Percentiles rank a stretch among this genome's conserved stretches.
These are phyloP conservation scores for Desmodus rotundus DNA, from an alignment of 2,113 vertebrate species.

Conservation along the genomic window DNA sequence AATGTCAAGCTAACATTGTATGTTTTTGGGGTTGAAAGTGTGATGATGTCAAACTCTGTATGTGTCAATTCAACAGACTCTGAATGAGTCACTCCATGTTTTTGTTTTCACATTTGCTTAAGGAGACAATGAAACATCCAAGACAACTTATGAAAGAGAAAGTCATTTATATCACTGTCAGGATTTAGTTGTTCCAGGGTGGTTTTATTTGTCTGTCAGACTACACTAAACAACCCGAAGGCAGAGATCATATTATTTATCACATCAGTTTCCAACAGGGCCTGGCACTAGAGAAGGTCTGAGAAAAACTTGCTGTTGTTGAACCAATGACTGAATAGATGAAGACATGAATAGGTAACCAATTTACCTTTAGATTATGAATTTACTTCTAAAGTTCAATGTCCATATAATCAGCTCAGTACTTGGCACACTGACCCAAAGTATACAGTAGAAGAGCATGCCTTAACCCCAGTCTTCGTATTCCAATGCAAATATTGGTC, in stretches of 20 bases:
- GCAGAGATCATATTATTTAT: conserved; percentile 16
- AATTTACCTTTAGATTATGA: conserved; percentile 25
- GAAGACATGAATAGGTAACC: conserved; percentile 4
- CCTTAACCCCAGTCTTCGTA: neutral
- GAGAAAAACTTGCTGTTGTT: conserved; percentile 6
- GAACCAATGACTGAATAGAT: neutral
- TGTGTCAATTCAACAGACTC: neutral
- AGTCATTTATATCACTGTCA: neutral
- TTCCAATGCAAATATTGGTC: neutral
- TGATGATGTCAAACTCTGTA: neutral
- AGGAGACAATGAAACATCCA: neutral
- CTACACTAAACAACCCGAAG: neutral
- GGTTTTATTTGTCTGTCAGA: conserved; percentile 5
- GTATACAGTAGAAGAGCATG: neutral
- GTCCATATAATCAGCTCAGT: neutral
- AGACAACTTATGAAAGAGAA: conserved; percentile 11
- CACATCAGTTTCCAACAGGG: neutral
- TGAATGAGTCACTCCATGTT: neutral
- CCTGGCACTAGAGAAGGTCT: neutral
- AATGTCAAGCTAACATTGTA: neutral
- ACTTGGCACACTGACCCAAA: neutral
- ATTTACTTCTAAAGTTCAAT: conserved; percentile 51
- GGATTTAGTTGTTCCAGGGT: neutral
- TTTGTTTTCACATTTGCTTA: neutral
- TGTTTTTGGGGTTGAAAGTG: neutral